phyloP scores from a whole-genome alignment of 2,797 vertebrate genomes.

The Rhinichthys osculus region DNA sequence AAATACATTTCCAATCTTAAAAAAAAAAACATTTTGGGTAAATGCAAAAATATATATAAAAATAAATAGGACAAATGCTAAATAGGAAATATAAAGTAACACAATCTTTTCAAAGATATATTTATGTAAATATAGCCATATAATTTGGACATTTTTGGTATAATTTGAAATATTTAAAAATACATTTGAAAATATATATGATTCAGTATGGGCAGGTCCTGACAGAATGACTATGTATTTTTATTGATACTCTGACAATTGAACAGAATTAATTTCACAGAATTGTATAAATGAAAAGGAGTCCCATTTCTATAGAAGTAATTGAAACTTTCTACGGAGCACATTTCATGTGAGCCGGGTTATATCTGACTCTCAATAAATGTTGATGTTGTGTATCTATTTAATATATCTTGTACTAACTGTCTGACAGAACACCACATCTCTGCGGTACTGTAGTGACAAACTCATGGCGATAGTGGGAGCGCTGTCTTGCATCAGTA shows the following conservation, averaged over 20 bases:
- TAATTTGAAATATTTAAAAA: neutral
- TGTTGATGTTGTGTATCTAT: neutral
- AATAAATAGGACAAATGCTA: neutral
- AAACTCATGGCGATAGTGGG: conserved; percentile 94
- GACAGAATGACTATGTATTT: neutral
- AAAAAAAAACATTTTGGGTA: neutral
- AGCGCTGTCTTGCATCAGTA: conserved; percentile 97
- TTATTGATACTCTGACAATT: neutral
- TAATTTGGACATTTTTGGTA: neutral
- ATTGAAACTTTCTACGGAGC: neutral
- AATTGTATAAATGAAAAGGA: too few relatives aligned
- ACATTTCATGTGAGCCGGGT: neutral
- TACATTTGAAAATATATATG: neutral
- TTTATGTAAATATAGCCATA: neutral
- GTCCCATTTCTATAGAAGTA: neutral
- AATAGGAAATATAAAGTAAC: neutral
- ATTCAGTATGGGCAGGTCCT: neutral
- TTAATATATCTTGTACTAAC: conserved; percentile 73
- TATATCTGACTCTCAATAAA: neutral
- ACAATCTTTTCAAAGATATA: neutral
- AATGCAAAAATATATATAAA: neutral
- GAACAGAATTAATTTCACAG: too few relatives aligned
- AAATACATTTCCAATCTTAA: neutral
- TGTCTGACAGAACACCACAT: conserved; percentile 98
- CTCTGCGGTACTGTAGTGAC: conserved; percentile 93